Conservation (phyloP, 2,888 invertebrate species). For the Trypoxylon attenuatum region DNA sequence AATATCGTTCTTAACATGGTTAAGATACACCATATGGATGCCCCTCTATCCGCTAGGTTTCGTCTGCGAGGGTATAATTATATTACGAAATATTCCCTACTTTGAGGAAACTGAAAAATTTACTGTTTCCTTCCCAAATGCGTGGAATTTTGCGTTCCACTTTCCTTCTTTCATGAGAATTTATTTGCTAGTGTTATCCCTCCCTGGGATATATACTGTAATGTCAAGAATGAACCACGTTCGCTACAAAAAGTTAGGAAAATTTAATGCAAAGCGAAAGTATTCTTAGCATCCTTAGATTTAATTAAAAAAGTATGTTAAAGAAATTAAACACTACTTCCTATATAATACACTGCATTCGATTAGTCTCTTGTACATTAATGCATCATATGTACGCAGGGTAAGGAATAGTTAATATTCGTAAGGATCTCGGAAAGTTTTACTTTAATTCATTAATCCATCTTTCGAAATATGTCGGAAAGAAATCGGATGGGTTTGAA, state of each 20-base stretch:
- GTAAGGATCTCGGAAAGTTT: no score
- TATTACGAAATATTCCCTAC: slow-evolving; percentile 90
- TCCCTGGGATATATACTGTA: slow-evolving; percentile 85
- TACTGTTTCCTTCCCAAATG: slow-evolving; percentile 86
- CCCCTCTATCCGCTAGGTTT: slow-evolving; percentile 94
- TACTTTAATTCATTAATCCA: no score
- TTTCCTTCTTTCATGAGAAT: slow-evolving; percentile 86
- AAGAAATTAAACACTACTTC: no score
- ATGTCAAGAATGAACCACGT: slow-evolving; percentile 90
- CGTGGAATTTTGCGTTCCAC: slow-evolving; percentile 90
- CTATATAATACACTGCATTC: no score
- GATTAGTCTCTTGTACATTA: no score
- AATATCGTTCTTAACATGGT: slow-evolving; percentile 88
- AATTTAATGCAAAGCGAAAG: slow-evolving; percentile 57
- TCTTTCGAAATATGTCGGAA: no score
- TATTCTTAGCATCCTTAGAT: no score
- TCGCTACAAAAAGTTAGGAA: slow-evolving; percentile 81
- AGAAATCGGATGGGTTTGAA: no score
- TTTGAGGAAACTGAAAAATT: slow-evolving; percentile 89
- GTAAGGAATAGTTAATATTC: no score
- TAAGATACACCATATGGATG: slow-evolving; percentile 95
- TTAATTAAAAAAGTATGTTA: no score
- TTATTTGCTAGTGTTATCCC: slow-evolving; percentile 84
- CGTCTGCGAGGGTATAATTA: slow-evolving; percentile 88
- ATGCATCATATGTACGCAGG: no score